These are phyloP conservation scores for Ochropleura leucogaster DNA, from an alignment of 2,888 invertebrate species.

Conservation along the genomic window DNA sequence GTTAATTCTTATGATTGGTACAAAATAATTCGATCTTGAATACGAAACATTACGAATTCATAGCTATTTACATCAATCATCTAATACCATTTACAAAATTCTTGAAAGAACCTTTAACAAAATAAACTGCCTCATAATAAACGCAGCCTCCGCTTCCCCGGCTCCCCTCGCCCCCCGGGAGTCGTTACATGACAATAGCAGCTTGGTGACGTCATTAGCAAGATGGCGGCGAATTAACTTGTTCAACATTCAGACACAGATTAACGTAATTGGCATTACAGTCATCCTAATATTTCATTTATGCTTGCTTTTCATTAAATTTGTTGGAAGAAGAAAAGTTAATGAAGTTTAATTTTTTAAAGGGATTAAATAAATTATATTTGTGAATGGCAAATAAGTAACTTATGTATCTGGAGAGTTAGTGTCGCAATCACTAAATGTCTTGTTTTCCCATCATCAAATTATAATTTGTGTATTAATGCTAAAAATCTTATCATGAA, in stretches of 20 bases:
- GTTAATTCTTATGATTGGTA: background rate
- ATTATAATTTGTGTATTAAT: no score
- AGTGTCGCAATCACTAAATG: no score
- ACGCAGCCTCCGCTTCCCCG: background rate
- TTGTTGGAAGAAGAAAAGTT: slow-evolving; percentile 4
- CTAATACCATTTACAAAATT: slow-evolving; percentile 10
- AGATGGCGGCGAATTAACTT: slow-evolving; percentile 66
- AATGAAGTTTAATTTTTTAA: slow-evolving; percentile 10
- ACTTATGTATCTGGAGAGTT: no score
- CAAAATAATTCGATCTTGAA: background rate
- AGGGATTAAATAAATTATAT: no score
- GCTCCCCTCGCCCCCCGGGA: background rate
- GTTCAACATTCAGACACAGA: slow-evolving; percentile 60
- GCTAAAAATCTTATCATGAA: no score
- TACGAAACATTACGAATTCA: background rate
- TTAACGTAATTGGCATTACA: slow-evolving; percentile 63
- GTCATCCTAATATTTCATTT: slow-evolving; percentile 54
- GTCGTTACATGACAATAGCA: slow-evolving; percentile 58
- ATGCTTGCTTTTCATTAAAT: slow-evolving; percentile 24
- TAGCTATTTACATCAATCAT: slow-evolving; percentile 6
- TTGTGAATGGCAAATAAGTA: no score
- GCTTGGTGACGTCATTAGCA: slow-evolving; percentile 65
- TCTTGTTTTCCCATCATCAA: no score
- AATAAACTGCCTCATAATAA: slow-evolving; percentile 28
- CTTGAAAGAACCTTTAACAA: slow-evolving; percentile 20